A percentile compares a stretch with the other conserved stretches of the same genome.
Conservation (phyloP, 2,113 vertebrate species). For the Delphinapterus leucas region DNA sequence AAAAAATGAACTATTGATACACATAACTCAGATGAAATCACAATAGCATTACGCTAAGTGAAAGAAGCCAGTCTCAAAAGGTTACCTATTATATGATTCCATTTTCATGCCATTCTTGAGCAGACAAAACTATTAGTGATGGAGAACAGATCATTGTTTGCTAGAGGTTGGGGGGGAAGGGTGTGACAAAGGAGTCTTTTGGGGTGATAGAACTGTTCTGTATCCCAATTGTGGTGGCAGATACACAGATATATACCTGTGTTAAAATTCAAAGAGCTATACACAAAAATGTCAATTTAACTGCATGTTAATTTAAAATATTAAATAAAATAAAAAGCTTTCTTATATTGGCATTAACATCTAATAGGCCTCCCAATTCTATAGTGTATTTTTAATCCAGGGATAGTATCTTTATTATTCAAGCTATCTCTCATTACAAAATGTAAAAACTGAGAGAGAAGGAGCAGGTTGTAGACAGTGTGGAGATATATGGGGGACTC, state of each 20-base stretch:
- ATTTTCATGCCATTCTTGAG: not conserved
- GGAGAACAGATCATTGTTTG: not conserved
- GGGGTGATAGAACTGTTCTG: not conserved
- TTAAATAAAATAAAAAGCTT: not conserved
- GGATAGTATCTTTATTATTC: not conserved
- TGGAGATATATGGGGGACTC: not conserved
- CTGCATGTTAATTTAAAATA: not conserved
- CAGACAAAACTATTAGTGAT: not conserved
- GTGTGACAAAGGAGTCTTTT: not conserved
- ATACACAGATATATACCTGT: not conserved
- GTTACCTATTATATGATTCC: not conserved
- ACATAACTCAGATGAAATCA: not conserved
- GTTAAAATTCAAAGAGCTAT: slow-evolving; percentile 19
- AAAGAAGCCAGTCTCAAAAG: not conserved
- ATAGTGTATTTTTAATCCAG: not conserved
- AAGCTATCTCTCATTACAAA: not conserved
- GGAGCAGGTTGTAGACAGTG: not conserved
- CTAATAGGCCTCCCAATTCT: not conserved
- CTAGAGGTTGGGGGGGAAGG: not conserved
- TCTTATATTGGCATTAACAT: not conserved
- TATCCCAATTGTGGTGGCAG: not conserved
- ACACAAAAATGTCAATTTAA: not conserved
- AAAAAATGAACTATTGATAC: not conserved
- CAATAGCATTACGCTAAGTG: not conserved
- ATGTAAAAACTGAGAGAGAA: not conserved